phyloP scores from a whole-genome alignment of 1,140 invertebrate species.

The Thaumatotibia leucotreta region DNA sequence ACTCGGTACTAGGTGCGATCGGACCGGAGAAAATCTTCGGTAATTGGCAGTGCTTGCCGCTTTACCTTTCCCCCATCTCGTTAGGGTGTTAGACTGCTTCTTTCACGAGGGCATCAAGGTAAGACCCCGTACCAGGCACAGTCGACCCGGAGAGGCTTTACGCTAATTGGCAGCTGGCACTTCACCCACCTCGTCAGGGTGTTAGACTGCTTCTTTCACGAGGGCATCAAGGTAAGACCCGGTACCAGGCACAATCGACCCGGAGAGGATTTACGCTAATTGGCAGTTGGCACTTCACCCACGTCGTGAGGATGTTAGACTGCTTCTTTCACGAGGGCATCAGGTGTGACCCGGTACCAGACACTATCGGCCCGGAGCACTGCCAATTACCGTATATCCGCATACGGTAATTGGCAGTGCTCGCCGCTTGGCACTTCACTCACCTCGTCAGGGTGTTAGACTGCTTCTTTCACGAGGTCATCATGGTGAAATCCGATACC shows the following conservation, averaged over 20 bases:
- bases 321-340: constrained; percentile 86
- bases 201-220: constrained; percentile 97
- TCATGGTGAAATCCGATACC: no score
- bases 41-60: no score
- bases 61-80: constrained; percentile 93
- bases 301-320: constrained; percentile 96
- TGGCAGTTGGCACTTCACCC: constrained; percentile 97
- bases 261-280: no score
- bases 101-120: constrained; percentile 97
- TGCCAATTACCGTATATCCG: constrained; percentile 49
- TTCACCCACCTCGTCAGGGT: constrained; percentile 96
- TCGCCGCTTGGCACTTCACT: no score
- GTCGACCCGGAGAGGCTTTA: no score
- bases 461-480: no score
- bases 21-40: no score
- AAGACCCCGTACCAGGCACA: no score
- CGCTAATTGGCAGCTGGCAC: constrained; percentile 94
- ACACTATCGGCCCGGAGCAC: background rate
- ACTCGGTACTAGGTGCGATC: constrained; percentile 80
- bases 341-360: background rate
- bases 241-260: no score
- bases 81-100: constrained; percentile 97
- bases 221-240: no score
- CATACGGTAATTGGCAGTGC: background rate
- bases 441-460: no score